Evolutionary conservation across 2,113 vertebrate genomes (phyloP).

Genomic region (Struthidea cinerea): DNA sequence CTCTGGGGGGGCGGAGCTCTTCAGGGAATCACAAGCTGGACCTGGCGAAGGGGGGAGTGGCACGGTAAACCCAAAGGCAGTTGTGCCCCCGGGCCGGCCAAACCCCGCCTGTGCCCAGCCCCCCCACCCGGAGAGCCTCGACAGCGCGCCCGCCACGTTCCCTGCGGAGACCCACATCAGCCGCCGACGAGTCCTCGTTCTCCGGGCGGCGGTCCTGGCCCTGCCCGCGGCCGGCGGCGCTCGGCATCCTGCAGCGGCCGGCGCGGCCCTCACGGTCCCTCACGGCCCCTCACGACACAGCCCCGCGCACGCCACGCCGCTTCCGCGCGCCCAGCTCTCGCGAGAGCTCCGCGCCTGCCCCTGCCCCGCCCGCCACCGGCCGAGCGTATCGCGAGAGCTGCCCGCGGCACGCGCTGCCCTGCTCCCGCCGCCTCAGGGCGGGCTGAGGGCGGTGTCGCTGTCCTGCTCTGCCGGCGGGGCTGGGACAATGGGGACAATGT

Average conservation of each 20-base stretch:
- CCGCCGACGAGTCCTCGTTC: slow-evolving; percentile 50
- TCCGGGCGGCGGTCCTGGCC: slow-evolving; percentile 65
- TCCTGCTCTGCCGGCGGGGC: accelerated
- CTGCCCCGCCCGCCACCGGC: neutral
- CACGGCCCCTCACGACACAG: neutral
- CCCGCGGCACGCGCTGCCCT: neutral
- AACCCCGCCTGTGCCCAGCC: neutral
- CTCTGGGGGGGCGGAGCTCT: neutral
- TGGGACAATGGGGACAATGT: accelerated
- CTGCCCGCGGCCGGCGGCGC: slow-evolving; percentile 49
- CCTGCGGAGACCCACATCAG: slow-evolving; percentile 69
- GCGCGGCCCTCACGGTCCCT: accelerated
- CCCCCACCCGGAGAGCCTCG: neutral
- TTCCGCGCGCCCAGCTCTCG: neutral
- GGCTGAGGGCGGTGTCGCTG: accelerated
- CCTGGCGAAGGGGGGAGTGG: neutral
- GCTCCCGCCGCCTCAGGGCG: accelerated
- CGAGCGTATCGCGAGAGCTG: neutral
- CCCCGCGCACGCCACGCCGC: neutral
- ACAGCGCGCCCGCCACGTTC: neutral
- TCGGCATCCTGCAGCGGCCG: slow-evolving; percentile 55
- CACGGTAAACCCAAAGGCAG: neutral
- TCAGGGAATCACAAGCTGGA: neutral
- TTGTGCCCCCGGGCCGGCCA: neutral
- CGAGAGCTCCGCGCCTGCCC: neutral